These are phyloP conservation scores for Dynastes tityus DNA, from an alignment of 2,888 invertebrate species.

Conservation along the genomic window DNA sequence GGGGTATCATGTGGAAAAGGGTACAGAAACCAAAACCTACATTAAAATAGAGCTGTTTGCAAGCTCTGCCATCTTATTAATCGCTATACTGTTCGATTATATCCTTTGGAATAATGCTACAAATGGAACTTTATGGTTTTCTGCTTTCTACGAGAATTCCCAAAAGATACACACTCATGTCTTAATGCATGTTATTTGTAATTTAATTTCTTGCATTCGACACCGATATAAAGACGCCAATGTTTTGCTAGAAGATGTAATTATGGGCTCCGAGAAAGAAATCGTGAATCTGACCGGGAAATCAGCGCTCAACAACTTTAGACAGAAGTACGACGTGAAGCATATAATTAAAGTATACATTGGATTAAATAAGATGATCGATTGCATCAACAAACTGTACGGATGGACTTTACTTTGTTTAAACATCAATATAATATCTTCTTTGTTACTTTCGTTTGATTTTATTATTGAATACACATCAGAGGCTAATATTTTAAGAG, in stretches of 20 bases:
- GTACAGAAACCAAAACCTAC: not conserved
- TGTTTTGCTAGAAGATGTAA: constrained; percentile 20
- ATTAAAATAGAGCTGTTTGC: constrained; percentile 23
- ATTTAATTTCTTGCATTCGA: constrained; percentile 43
- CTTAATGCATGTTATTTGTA: constrained; percentile 40
- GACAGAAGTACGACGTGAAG: constrained; percentile 12
- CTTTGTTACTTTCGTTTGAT: constrained; percentile 41
- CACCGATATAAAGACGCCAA: constrained; percentile 39
- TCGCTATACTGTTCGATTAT: constrained; percentile 32
- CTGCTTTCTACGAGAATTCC: constrained; percentile 39
- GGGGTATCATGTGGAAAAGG: constrained; percentile 1
- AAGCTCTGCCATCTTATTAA: not conserved
- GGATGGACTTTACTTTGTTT: constrained; percentile 47
- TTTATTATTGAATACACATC: constrained; percentile 45
- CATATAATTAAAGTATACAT: constrained; percentile 42
- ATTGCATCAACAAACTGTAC: constrained; percentile 42
- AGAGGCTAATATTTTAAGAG: constrained; percentile 36
- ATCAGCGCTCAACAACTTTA: not conserved
- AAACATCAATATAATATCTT: constrained; percentile 45
- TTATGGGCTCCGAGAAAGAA: not conserved
- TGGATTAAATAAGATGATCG: constrained; percentile 42
- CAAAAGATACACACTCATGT: constrained; percentile 45
- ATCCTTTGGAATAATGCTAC: constrained; percentile 29
- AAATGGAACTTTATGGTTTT: constrained; percentile 25
- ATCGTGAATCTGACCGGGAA: constrained; percentile 2